These are phyloP conservation scores for Leptinotarsa tumamoca DNA, from an alignment of 2,888 invertebrate species.

Conservation along the genomic window DNA sequence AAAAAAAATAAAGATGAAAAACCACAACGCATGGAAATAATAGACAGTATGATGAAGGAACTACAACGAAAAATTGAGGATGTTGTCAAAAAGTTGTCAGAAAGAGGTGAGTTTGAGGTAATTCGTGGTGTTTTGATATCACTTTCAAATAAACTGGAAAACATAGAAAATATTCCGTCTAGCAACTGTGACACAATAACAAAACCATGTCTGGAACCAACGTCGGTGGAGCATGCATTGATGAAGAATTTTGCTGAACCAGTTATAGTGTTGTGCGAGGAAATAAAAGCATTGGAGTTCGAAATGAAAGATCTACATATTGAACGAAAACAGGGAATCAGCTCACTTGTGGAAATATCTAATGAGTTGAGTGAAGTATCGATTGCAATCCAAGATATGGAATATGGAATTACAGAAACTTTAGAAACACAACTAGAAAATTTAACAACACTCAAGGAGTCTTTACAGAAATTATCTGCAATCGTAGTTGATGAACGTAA, in stretches of 20 bases:
- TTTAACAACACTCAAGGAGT: slow-evolving; percentile 24
- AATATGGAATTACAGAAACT: background rate
- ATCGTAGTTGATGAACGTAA: slow-evolving; percentile 28
- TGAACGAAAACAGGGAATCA: slow-evolving; percentile 17
- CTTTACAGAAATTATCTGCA: slow-evolving; percentile 40
- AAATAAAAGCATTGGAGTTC: background rate
- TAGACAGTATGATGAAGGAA: background rate
- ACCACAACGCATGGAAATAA: too few species aligned
- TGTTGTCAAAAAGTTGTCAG: background rate
- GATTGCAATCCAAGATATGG: background rate
- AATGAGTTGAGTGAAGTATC: slow-evolving; percentile 5
- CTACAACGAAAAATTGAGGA: background rate
- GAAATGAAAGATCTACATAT: background rate
- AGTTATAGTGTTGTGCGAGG: background rate
- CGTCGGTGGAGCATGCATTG: background rate
- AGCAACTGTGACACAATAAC: too few species aligned
- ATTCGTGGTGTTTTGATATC: background rate
- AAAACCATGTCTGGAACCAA: background rate
- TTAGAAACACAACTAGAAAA: slow-evolving; percentile 13
- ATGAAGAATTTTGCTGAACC: background rate
- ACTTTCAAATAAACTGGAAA: too few species aligned
- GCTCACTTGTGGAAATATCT: slow-evolving; percentile 23
- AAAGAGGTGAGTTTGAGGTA: background rate
- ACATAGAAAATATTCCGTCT: too few species aligned
- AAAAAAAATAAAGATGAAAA: too few species aligned